Conservation (phyloP, 2,888 invertebrate genomes). For the Graphium colonna region DNA sequence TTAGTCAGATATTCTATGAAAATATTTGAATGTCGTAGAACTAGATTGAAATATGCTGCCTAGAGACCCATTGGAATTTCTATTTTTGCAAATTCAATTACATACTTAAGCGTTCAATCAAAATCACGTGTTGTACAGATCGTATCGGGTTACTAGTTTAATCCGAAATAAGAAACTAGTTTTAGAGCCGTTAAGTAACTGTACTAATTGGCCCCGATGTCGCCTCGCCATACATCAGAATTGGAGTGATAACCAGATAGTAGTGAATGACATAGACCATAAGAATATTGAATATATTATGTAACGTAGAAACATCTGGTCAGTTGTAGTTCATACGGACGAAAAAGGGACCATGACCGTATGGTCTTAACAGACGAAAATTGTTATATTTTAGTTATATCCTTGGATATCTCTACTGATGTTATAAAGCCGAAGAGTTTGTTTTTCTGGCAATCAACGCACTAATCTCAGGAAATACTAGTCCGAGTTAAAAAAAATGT, state of each 20-base stretch:
- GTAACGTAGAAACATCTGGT: conserved; percentile 10
- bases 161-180: conserved; percentile 23
- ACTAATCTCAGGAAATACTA: too few relatives aligned
- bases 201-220: conserved; percentile 15
- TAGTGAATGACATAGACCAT: not conserved
- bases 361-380: not conserved
- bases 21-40: not conserved
- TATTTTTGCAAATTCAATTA: conserved; percentile 13
- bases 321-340: not conserved
- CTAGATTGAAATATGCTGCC: too few relatives aligned
- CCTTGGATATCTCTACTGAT: too few relatives aligned
- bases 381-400: too few relatives aligned
- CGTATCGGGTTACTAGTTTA: conserved; percentile 4
- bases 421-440: too few relatives aligned
- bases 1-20: too few relatives aligned
- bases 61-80: not conserved
- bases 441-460: too few relatives aligned
- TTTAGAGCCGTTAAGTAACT: conserved; percentile 20
- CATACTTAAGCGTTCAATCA: conserved; percentile 4
- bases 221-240: conserved; percentile 12
- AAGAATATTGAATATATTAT: conserved; percentile 1
- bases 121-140: conserved; percentile 8
- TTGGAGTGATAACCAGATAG: conserved; percentile 15
- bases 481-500: too few relatives aligned
- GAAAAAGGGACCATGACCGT: not conserved